phyloP scores from a whole-genome alignment of 2,888 invertebrate genomes.

The Dusona sp. region DNA sequence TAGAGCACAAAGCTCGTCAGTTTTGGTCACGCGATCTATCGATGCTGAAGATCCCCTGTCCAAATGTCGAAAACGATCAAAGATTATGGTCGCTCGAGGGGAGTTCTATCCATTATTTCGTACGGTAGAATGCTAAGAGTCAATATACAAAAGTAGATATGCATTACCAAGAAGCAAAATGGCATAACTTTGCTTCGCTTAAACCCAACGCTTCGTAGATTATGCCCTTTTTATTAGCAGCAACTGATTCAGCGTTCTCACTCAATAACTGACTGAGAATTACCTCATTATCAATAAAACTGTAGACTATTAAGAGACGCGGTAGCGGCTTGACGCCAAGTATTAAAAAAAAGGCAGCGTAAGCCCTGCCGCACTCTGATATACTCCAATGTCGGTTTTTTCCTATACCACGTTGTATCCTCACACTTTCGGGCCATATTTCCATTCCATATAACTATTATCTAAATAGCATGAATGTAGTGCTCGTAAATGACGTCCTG shows the following conservation, averaged over 20 bases:
- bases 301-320: slow-evolving; percentile 14
- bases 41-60: slow-evolving; percentile 56
- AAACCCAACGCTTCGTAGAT: background rate
- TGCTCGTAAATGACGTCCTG: slow-evolving; percentile 4
- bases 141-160: slow-evolving; percentile 42
- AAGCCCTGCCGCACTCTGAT: no score
- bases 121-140: slow-evolving; percentile 62
- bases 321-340: no score
- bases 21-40: slow-evolving; percentile 68
- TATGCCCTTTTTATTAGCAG: background rate
- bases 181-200: background rate
- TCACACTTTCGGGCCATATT: slow-evolving; percentile 28
- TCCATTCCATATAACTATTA: slow-evolving; percentile 22
- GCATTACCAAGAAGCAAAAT: background rate
- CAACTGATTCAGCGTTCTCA: slow-evolving; percentile 3
- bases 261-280: slow-evolving; percentile 42
- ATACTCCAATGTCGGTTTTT: no score
- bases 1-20: slow-evolving; percentile 27
- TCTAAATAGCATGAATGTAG: background rate
- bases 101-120: slow-evolving; percentile 67
- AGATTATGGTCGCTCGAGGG: slow-evolving; percentile 64
- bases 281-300: slow-evolving; percentile 36
- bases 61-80: slow-evolving; percentile 65
- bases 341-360: no score
- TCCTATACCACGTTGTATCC: background rate